These are phyloP conservation scores for Autographa gamma DNA, from an alignment of 2,888 invertebrate species.

Conservation along the genomic window DNA sequence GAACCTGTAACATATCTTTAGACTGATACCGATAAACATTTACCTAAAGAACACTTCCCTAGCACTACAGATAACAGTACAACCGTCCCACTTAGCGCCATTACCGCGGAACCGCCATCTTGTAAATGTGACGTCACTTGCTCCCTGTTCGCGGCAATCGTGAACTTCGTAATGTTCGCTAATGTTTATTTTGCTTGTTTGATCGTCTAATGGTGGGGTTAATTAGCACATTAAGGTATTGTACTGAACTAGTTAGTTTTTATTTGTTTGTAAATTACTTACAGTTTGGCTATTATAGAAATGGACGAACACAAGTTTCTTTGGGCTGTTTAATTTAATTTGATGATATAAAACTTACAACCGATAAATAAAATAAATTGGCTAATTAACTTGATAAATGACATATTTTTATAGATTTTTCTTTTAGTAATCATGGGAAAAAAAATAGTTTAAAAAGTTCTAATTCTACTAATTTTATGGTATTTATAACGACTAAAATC, in stretches of 20 bases:
- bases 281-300: neutral
- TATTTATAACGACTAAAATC: too few species aligned
- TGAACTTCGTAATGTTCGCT: constrained; percentile 41
- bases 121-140: constrained; percentile 42
- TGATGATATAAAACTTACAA: neutral
- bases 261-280: neutral
- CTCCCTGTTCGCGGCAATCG: constrained; percentile 27
- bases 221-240: neutral
- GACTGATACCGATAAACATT: neutral
- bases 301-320: too few species aligned
- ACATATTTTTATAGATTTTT: too few species aligned
- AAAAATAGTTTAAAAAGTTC: too few species aligned
- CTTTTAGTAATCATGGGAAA: too few species aligned
- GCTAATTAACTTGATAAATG: too few species aligned
- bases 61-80: constrained; percentile 26
- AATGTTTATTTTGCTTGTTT: constrained; percentile 33
- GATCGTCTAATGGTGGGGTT: constrained; percentile 20
- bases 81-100: constrained; percentile 39
- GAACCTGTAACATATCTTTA: too few species aligned
- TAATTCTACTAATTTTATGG: too few species aligned
- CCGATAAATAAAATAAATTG: too few species aligned
- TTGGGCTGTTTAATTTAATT: too few species aligned
- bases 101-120: constrained; percentile 38
- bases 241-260: constrained; percentile 2
- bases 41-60: neutral